These are phyloP conservation scores for Andrena bucephala DNA, from an alignment of 2,888 invertebrate genomes.

Conservation along the genomic window DNA sequence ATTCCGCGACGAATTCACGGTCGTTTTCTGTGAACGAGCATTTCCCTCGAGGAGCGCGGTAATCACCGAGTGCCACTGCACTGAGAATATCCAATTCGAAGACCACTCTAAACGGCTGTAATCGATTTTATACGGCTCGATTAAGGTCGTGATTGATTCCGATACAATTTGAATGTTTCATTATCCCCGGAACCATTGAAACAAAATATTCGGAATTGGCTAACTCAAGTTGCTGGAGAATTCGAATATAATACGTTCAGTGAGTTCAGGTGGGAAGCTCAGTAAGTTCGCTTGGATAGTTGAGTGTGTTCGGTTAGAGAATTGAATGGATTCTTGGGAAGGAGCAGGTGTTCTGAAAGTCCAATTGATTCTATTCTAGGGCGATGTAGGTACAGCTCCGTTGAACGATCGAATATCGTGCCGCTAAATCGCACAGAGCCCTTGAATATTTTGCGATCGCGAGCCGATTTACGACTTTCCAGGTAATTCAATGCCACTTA, in stretches of 20 bases:
- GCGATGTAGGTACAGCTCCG: neutral
- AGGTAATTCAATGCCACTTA: constrained; percentile 39
- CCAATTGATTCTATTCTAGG: too few species aligned
- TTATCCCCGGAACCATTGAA: too few species aligned
- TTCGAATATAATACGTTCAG: too few species aligned
- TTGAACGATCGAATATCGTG: neutral
- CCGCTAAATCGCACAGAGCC: neutral
- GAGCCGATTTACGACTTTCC: constrained; percentile 23
- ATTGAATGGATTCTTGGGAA: too few species aligned
- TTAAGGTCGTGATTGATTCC: neutral
- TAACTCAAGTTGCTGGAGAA: too few species aligned
- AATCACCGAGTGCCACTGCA: constrained; percentile 22
- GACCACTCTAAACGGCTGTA: neutral
- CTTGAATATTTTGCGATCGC: neutral
- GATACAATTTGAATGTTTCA: neutral
- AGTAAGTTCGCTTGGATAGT: too few species aligned
- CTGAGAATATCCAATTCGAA: constrained; percentile 34
- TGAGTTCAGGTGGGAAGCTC: too few species aligned
- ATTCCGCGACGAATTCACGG: constrained; percentile 40
- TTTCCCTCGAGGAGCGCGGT: constrained; percentile 6
- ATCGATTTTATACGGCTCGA: neutral
- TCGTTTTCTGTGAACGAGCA: constrained; percentile 12
- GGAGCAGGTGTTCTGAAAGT: too few species aligned
- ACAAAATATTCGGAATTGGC: too few species aligned
- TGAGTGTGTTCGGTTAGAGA: too few species aligned